A percentile compares a stretch with the other conserved stretches of the same genome.
Evolutionary conservation across 2,888 invertebrate genomes (phyloP).

Genomic region (Doris montereyensis): DNA sequence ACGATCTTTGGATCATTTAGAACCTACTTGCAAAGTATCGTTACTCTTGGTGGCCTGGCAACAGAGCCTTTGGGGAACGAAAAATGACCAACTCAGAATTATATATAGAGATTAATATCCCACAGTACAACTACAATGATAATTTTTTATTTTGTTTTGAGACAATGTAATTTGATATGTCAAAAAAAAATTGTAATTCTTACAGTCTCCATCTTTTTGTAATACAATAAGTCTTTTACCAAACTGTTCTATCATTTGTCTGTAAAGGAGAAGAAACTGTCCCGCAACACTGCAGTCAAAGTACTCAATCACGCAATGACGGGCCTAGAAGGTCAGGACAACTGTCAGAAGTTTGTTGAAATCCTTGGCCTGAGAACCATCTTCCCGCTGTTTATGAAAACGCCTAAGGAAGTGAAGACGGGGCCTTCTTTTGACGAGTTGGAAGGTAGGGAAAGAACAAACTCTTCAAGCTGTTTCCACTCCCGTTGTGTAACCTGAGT

Average conservation of each 20-base stretch:
- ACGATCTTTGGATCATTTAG: too few relatives aligned
- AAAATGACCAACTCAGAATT: too few relatives aligned
- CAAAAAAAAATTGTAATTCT: too few relatives aligned
- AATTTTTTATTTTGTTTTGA: too few relatives aligned
- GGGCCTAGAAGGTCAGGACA: conserved; percentile 92
- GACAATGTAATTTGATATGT: too few relatives aligned
- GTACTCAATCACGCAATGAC: conserved; percentile 98
- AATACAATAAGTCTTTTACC: neutral
- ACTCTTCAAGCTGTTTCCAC: too few relatives aligned
- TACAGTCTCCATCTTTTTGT: neutral
- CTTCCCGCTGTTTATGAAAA: conserved; percentile 99
- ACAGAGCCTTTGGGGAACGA: too few relatives aligned
- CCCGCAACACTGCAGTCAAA: conserved; percentile 93
- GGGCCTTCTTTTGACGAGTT: conserved; percentile 81
- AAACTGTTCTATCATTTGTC: conserved; percentile 6
- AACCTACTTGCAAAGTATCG: too few relatives aligned
- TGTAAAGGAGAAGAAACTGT: conserved; percentile 87
- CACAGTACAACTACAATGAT: too few relatives aligned
- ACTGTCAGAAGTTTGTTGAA: conserved; percentile 95
- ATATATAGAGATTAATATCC: too few relatives aligned
- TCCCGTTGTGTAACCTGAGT: too few relatives aligned
- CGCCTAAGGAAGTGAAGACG: conserved; percentile 82
- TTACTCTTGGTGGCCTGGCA: too few relatives aligned
- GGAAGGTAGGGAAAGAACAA: conserved; percentile 83
- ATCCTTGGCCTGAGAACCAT: conserved; percentile 94